phyloP scores from a whole-genome alignment of 2,888 invertebrate genomes.

The Noctua comes region DNA sequence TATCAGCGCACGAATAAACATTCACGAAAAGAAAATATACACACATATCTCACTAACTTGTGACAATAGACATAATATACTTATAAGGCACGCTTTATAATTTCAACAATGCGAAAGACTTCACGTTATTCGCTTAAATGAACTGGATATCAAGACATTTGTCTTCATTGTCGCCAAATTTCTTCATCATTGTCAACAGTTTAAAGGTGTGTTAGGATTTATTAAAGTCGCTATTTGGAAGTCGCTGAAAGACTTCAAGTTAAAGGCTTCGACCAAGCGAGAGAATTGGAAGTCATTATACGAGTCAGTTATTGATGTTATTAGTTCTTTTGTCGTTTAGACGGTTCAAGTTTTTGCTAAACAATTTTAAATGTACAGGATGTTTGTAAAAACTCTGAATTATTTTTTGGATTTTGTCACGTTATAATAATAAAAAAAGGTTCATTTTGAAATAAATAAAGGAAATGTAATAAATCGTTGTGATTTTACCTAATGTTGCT shows the following conservation, averaged over 20 bases:
- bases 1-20: no score
- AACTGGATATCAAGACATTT: conserved; percentile 65
- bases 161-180: conserved; percentile 70
- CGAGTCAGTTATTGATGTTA: conserved; percentile 79
- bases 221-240: conserved; percentile 79
- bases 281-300: conserved; percentile 74
- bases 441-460: no score
- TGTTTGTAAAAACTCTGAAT: no score
- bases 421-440: no score
- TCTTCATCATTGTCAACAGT: conserved; percentile 53
- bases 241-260: conserved; percentile 76
- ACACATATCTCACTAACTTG: neutral
- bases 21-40: neutral
- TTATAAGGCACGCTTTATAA: conserved; percentile 34
- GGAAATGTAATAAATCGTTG: no score
- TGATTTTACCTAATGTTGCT: neutral
- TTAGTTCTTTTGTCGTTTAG: conserved; percentile 81
- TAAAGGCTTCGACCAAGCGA: conserved; percentile 80
- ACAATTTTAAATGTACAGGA: conserved; percentile 76
- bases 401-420: no score
- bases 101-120: conserved; percentile 27
- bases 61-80: neutral
- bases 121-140: conserved; percentile 62
- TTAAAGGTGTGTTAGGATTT: conserved; percentile 79
- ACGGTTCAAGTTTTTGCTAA: conserved; percentile 78